These are phyloP conservation scores for Edolisoma coerulescens DNA, from an alignment of 2,113 vertebrate species.

Conservation along the genomic window DNA sequence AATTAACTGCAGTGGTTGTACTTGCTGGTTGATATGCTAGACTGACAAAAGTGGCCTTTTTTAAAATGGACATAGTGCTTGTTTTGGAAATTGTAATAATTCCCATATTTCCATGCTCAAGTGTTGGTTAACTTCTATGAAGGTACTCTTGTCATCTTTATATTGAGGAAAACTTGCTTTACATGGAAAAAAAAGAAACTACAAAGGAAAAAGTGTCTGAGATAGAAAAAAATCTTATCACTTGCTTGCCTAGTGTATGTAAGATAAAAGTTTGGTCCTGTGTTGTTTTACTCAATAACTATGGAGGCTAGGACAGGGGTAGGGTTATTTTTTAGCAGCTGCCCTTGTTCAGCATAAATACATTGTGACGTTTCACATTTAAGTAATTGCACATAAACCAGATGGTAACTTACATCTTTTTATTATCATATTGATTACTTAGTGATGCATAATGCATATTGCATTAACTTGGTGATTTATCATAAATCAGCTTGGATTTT, in stretches of 20 bases:
- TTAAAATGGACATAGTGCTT: neutral
- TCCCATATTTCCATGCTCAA: neutral
- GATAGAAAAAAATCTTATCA: neutral
- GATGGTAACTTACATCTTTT: neutral
- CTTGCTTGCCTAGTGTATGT: neutral
- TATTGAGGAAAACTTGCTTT: neutral
- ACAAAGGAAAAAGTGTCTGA: neutral
- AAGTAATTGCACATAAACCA: neutral
- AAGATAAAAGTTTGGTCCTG: neutral
- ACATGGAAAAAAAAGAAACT: neutral
- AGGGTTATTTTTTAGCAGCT: neutral
- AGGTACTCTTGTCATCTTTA: neutral
- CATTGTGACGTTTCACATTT: neutral
- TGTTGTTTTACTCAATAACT: neutral
- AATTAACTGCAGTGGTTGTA: constrained; percentile 7
- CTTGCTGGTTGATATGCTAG: neutral
- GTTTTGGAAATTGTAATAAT: neutral
- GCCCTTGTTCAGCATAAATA: neutral
- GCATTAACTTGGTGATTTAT: neutral
- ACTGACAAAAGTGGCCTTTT: neutral
- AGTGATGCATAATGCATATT: neutral
- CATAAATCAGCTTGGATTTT: neutral
- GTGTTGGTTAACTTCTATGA: neutral
- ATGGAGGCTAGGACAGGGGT: neutral
- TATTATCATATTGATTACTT: neutral